Conservation (phyloP, 2,888 invertebrate genomes). For the Heliconius erato region DNA sequence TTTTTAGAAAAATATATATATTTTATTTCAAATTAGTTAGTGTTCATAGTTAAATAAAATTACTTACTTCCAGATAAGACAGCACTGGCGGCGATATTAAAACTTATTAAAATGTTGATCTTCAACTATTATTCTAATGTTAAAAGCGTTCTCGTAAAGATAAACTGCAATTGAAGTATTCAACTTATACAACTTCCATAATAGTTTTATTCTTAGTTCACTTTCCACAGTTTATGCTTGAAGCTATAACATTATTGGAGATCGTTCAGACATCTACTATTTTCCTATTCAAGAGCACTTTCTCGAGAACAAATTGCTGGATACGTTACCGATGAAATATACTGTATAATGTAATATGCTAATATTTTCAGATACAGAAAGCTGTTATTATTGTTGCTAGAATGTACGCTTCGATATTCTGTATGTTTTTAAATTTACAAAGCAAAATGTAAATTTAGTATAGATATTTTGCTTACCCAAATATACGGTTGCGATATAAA, state of each 20-base stretch:
- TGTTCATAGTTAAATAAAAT: background rate
- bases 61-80: background rate
- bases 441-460: slow-evolving; percentile 30
- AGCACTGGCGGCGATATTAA: background rate
- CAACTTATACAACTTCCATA: slow-evolving; percentile 74
- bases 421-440: slow-evolving; percentile 29
- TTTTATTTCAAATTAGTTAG: background rate
- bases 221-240: slow-evolving; percentile 55
- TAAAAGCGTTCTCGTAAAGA: slow-evolving; percentile 69
- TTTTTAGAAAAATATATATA: background rate
- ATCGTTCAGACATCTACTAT: slow-evolving; percentile 59
- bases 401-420: slow-evolving; percentile 21
- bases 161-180: slow-evolving; percentile 67
- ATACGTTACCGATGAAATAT: slow-evolving; percentile 42
- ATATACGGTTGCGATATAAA: slow-evolving; percentile 1
- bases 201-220: slow-evolving; percentile 78
- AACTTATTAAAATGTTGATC: slow-evolving; percentile 18
- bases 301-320: slow-evolving; percentile 41
- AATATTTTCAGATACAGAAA: slow-evolving; percentile 41
- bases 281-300: slow-evolving; percentile 43
- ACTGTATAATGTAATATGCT: slow-evolving; percentile 35
- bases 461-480: slow-evolving; percentile 10
- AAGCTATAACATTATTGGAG: slow-evolving; percentile 66
- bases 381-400: slow-evolving; percentile 34
- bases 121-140: slow-evolving; percentile 24